These are phyloP conservation scores for Habropoda laboriosa DNA, from an alignment of 1,140 invertebrate species.

Conservation along the genomic window DNA sequence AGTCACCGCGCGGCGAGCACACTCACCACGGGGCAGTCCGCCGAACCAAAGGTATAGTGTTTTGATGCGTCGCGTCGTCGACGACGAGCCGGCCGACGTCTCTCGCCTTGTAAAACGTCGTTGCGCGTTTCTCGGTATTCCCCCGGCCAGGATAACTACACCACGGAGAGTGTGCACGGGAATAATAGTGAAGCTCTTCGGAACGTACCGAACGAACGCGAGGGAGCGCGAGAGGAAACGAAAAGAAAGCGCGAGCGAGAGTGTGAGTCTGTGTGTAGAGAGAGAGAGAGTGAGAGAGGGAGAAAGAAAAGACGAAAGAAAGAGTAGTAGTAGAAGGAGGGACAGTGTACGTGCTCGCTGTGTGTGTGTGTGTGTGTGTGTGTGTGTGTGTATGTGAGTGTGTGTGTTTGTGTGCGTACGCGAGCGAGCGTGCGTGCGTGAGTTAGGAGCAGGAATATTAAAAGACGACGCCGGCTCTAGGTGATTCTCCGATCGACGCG, in stretches of 20 bases:
- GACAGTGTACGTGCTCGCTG: not conserved
- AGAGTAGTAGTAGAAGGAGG: not conserved
- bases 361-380: no score
- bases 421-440: constrained; percentile 22
- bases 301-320: constrained; percentile 36
- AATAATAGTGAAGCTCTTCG: constrained; percentile 13
- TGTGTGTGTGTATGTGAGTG: no score
- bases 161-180: constrained; percentile 7
- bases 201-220: not conserved
- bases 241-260: constrained; percentile 32
- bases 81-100: constrained; percentile 4
- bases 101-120: not conserved
- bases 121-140: constrained; percentile 22
- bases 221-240: not conserved
- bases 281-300: constrained; percentile 53
- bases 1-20: constrained; percentile 80
- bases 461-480: constrained; percentile 23
- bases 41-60: constrained; percentile 79
- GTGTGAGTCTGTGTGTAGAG: no score
- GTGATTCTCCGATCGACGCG: constrained; percentile 28
- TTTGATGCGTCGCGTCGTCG: constrained; percentile 33
- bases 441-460: constrained; percentile 23
- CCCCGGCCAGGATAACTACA: constrained; percentile 34
- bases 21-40: constrained; percentile 80
- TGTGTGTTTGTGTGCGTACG: constrained; percentile 26